Evolutionary conservation across 64 coral and sea anemone genomes (phyloP), one percentile per base, ranked within the genome.

Genomic region (Dendronephthya gigantea): DNA sequence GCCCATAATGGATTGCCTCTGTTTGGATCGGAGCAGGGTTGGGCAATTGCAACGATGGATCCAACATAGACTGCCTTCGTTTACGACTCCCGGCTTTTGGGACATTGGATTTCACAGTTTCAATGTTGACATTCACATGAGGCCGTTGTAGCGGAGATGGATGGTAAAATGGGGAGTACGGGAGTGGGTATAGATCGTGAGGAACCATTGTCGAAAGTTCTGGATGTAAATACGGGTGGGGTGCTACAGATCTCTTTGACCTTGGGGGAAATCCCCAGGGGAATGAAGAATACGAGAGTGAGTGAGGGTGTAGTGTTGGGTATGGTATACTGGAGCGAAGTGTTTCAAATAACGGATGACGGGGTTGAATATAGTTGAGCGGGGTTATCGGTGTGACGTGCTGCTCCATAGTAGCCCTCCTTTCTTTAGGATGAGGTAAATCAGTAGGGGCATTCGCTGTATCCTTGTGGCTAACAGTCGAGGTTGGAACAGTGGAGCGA

Each of bases 61-160:
- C 72, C 28, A 29, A 33, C 2, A 29, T 79, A 12, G 91, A 12
- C 35, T 93, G 95, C 72, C 37, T 39, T 23, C 92, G 92, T 83
- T n/a, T 8, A 23, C 38, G 65, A 81, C 19, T 39, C 9, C 10
- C 6, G 16, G 25, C 28, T 50, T 39, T 52, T 51, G 95, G 92
- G 43, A 98, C 88, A 36, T 39, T 33, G 4, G 95, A 98, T 75
- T 88, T 93, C 1, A 89, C 45, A 52, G 95, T 98, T 52, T 93
- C 95, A 2, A 98, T 92, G 58, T 98, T 92, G 12, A 98, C 95
- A 13, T 83, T 84, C 16, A 98, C 92, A 25, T 89, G 82, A 23
- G 92, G 95, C 0, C 83, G 82, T 25, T 89, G 88, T 88, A 38
- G 88, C 84, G 37, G 86, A 19, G 13, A 40, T 48, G 9, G 83